Evolutionary conservation across 2,888 invertebrate species (phyloP).

Genomic region (Leptinotarsa juncta): DNA sequence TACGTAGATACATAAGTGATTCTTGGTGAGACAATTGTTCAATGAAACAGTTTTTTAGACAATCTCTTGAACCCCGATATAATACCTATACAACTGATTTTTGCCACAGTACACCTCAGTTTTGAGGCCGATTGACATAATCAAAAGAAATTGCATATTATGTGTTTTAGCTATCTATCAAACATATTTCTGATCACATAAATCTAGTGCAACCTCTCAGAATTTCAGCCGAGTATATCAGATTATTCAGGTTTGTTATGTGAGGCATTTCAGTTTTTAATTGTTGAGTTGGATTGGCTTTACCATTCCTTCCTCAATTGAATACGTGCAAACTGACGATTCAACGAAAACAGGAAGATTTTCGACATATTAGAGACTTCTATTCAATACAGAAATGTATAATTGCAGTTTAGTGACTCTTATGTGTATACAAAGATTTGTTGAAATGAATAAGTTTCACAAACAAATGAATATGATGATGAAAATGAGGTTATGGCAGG

Average conservation of each 20-base stretch:
- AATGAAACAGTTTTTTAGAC: neutral
- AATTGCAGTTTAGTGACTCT: too few species aligned
- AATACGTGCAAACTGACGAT: neutral
- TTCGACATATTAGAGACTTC: too few species aligned
- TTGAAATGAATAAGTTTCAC: neutral
- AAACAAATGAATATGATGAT: neutral
- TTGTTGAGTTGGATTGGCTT: neutral
- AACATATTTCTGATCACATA: too few species aligned
- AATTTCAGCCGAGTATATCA: neutral
- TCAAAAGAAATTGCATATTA: too few species aligned
- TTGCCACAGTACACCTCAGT: too few species aligned
- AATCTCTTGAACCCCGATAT: neutral
- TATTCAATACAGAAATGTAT: too few species aligned
- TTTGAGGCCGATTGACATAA: too few species aligned
- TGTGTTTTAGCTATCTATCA: too few species aligned
- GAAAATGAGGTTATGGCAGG: neutral
- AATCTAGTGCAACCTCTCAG: too few species aligned
- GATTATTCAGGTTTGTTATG: neutral
- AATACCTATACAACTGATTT: neutral
- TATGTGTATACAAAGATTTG: neutral
- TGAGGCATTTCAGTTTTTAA: neutral
- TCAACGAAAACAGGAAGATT: too few species aligned
- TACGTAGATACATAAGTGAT: slow-evolving; percentile 30
- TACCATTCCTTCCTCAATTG: neutral
- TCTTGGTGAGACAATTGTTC: slow-evolving; percentile 1